phyloP scores from a whole-genome alignment of 1,140 invertebrate species.

The Drosophila kohkoa region DNA sequence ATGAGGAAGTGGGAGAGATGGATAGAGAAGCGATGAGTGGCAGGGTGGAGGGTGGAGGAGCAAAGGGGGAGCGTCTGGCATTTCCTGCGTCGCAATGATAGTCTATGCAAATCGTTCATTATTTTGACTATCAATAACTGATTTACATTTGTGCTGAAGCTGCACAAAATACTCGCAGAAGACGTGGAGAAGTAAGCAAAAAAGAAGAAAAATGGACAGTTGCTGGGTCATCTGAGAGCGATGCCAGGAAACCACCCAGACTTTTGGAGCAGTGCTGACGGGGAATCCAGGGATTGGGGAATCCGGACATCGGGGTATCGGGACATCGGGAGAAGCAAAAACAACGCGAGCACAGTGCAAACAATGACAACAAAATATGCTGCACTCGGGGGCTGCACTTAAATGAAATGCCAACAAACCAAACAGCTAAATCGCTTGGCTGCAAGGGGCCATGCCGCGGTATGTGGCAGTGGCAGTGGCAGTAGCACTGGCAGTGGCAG shows the following conservation, averaged over 20 bases:
- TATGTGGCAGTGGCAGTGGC: slow-evolving; percentile 14
- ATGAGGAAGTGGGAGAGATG: not conserved
- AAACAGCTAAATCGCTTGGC: slow-evolving; percentile 67
- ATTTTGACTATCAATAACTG: slow-evolving; percentile 79
- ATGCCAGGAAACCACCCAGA: not conserved
- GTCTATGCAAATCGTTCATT: slow-evolving; percentile 70
- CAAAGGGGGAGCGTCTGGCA: not conserved
- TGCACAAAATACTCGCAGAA: slow-evolving; percentile 55
- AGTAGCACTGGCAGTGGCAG: not conserved
- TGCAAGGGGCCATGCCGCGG: slow-evolving; percentile 22
- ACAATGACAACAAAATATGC: slow-evolving; percentile 82
- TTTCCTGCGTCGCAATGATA: slow-evolving; percentile 8
- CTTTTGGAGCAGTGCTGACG: not conserved
- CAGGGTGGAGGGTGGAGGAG: not conserved
- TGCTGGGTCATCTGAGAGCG: slow-evolving; percentile 16
- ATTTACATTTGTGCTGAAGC: slow-evolving; percentile 74
- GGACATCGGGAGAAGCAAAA: slow-evolving; percentile 10
- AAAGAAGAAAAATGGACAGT: slow-evolving; percentile 12
- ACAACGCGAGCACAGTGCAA: slow-evolving; percentile 55
- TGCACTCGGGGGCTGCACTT: slow-evolving; percentile 60
- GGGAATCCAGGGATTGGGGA: not conserved
- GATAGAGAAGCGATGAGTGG: not conserved
- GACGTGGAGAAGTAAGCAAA: slow-evolving; percentile 8
- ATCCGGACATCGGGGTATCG: not conserved
- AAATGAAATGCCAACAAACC: slow-evolving; percentile 81